Evolutionary conservation across 2,888 invertebrate species (phyloP).

Genomic region (Lamellibrachia columna): DNA sequence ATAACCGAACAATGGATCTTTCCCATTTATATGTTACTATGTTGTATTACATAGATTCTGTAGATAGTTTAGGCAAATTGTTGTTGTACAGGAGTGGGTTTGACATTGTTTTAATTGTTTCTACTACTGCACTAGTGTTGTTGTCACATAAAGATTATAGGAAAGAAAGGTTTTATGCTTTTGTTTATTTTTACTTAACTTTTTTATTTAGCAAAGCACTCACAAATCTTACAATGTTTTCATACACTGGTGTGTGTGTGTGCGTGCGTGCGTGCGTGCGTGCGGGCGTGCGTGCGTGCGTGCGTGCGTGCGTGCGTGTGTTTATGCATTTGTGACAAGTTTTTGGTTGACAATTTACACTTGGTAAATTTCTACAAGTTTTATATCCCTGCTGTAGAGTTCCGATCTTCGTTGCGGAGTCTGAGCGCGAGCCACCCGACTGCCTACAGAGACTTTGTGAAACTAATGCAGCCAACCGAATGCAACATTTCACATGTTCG

Average conservation of each 20-base stretch:
- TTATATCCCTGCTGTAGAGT: slow-evolving; percentile 27
- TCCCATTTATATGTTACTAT: not conserved
- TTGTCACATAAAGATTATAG: not conserved
- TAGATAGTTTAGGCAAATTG: not conserved
- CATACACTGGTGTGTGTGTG: not conserved
- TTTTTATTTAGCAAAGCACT: not conserved
- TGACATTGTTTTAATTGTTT: not conserved
- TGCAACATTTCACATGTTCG: slow-evolving; percentile 13
- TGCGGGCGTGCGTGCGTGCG: not conserved
- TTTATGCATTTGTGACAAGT: not conserved
- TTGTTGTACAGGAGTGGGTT: not conserved
- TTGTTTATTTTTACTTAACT: no score
- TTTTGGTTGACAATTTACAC: not conserved
- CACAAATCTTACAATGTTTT: not conserved
- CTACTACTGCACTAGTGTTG: not conserved
- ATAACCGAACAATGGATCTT: not conserved
- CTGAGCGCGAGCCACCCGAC: slow-evolving; percentile 35
- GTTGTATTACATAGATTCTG: not conserved
- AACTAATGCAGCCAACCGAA: slow-evolving; percentile 31
- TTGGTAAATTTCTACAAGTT: not conserved
- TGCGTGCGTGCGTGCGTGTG: not conserved
- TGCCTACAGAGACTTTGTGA: slow-evolving; percentile 35
- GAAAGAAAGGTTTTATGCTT: not conserved
- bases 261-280: not conserved
- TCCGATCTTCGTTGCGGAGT: slow-evolving; percentile 32